Conservation (phyloP, 1,140 invertebrate genomes). For the Calephelis virginiensis region DNA sequence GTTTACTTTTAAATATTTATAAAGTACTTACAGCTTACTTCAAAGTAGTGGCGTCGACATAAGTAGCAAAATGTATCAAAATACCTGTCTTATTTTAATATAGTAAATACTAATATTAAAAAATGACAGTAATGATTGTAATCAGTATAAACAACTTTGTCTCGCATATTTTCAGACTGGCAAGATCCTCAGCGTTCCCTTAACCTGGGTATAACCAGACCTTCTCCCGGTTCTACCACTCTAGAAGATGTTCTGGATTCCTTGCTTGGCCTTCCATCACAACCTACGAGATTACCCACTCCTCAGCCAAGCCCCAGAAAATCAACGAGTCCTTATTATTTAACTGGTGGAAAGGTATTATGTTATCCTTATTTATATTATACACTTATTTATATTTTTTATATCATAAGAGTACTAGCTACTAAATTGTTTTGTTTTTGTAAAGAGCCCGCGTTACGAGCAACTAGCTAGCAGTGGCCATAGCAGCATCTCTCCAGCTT, state of each 20-base stretch:
- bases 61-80: no score
- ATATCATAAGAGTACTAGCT: background rate
- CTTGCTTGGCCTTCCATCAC: slow-evolving; percentile 89
- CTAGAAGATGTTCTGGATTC: slow-evolving; percentile 96
- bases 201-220: slow-evolving; percentile 66
- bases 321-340: slow-evolving; percentile 81
- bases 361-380: slow-evolving; percentile 18
- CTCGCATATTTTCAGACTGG: slow-evolving; percentile 62
- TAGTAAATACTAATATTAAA: background rate
- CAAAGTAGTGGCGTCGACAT: no score
- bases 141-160: slow-evolving; percentile 22
- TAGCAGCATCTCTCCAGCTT: slow-evolving; percentile 65
- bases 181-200: slow-evolving; percentile 69
- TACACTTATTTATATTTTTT: slow-evolving; percentile 8
- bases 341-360: slow-evolving; percentile 84
- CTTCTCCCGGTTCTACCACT: slow-evolving; percentile 89
- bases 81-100: background rate
- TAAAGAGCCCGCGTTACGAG: slow-evolving; percentile 72
- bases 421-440: background rate
- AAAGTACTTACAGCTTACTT: no score
- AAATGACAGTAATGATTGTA: background rate
- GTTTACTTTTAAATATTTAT: no score
- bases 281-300: slow-evolving; percentile 82
- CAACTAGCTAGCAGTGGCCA: slow-evolving; percentile 72
- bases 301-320: slow-evolving; percentile 81